phyloP scores from a whole-genome alignment of 2,888 invertebrate species.

The Litoditis marina region DNA sequence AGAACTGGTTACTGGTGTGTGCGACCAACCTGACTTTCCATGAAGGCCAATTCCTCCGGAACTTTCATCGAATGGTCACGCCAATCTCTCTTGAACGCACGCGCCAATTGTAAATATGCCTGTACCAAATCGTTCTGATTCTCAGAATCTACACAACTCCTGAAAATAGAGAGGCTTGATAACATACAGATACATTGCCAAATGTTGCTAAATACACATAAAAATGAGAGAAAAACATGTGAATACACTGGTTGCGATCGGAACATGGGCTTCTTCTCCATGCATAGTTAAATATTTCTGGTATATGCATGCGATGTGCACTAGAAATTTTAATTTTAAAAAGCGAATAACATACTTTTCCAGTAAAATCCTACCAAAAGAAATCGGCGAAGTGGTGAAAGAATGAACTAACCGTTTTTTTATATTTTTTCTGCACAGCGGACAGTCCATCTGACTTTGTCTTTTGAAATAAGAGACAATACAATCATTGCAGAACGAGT shows the following conservation, averaged over 20 bases:
- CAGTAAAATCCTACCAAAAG: no score
- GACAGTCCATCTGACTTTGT: slow-evolving; percentile 33
- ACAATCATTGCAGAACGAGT: slow-evolving; percentile 36
- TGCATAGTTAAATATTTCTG: not conserved
- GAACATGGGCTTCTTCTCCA: not conserved
- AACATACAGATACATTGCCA: no score
- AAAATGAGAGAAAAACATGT: not conserved
- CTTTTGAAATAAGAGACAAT: slow-evolving; percentile 25
- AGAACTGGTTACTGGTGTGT: no score
- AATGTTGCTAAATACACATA: no score
- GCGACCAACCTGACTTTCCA: slow-evolving; percentile 24
- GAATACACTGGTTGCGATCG: not conserved
- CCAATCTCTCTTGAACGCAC: slow-evolving; percentile 25
- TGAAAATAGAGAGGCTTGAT: slow-evolving; percentile 3
- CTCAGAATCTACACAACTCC: slow-evolving; percentile 23
- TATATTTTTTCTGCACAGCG: slow-evolving; percentile 36
- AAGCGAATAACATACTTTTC: no score
- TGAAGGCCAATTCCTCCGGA: slow-evolving; percentile 26
- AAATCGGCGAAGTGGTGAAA: no score
- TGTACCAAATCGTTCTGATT: slow-evolving; percentile 22
- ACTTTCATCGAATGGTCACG: slow-evolving; percentile 3
- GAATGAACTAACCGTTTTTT: slow-evolving; percentile 37
- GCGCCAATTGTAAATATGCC: slow-evolving; percentile 27
- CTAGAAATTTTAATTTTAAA: no score
- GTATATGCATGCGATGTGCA: no score